Percentiles rank a stretch among this genome's conserved stretches.
Evolutionary conservation across 1,140 invertebrate genomes (phyloP).

Genomic region (Marisa cornuarietis): DNA sequence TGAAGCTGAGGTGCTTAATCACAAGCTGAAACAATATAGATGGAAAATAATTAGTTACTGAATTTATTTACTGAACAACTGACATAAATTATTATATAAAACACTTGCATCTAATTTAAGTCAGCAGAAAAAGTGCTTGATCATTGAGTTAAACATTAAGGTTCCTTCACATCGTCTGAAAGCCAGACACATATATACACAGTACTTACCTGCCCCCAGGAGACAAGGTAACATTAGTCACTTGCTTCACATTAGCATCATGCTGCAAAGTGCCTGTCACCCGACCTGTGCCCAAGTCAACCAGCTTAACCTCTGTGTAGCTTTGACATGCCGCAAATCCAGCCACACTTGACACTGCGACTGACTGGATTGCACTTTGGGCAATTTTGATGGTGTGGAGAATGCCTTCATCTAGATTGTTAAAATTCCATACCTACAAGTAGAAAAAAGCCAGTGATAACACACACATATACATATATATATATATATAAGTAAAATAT

Average conservation of each 20-base stretch:
- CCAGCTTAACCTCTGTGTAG: constrained; percentile 47
- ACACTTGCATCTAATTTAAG: too few species aligned
- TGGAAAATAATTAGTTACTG: too few species aligned
- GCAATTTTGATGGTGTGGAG: constrained; percentile 47
- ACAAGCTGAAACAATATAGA: too few species aligned
- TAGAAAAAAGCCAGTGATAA: not conserved
- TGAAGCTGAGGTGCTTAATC: too few species aligned
- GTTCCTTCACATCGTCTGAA: not conserved
- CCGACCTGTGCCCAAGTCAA: constrained; percentile 42
- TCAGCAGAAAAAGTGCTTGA: too few species aligned
- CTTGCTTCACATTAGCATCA: constrained; percentile 30
- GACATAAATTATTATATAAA: too few species aligned
- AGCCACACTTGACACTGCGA: constrained; percentile 38
- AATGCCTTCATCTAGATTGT: constrained; percentile 54
- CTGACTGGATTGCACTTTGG: constrained; percentile 34
- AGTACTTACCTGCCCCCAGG: constrained; percentile 35
- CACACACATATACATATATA: too few species aligned
- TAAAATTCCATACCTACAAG: constrained; percentile 53
- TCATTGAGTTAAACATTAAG: too few species aligned
- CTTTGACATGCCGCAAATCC: constrained; percentile 28
- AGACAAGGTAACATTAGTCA: constrained; percentile 41
- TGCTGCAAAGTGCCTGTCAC: constrained; percentile 44
- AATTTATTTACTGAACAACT: too few species aligned
- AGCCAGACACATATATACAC: not conserved
- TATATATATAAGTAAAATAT: too few species aligned